These are phyloP conservation scores for Acrocephalus arundinaceus DNA, from an alignment of 2,113 vertebrate species.

Conservation along the genomic window DNA sequence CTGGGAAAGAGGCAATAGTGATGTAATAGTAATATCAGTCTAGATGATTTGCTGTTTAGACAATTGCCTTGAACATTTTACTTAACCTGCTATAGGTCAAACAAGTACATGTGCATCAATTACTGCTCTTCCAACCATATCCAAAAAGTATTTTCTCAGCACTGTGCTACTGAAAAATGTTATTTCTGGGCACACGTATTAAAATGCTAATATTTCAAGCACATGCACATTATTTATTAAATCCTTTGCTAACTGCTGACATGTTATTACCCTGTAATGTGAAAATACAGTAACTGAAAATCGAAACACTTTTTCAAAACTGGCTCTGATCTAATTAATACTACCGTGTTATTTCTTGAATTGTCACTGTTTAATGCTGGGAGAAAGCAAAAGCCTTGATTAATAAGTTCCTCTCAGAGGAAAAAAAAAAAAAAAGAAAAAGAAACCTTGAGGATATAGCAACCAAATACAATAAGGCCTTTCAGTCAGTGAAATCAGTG, in stretches of 20 bases:
- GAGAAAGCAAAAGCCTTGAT: not conserved
- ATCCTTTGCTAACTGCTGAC: conserved; percentile 2
- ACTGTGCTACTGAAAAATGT: not conserved
- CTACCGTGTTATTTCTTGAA: not conserved
- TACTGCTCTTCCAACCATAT: not conserved
- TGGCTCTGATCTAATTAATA: conserved; percentile 5
- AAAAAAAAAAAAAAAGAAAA: too few species aligned
- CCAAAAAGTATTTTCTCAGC: not conserved
- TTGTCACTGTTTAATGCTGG: not conserved
- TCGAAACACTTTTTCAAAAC: not conserved
- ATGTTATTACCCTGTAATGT: not conserved
- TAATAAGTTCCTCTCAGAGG: not conserved
- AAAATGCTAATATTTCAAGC: conserved; percentile 41
- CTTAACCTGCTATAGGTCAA: conserved; percentile 41
- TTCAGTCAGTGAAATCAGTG: not conserved
- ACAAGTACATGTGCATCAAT: not conserved
- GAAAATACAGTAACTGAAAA: conserved; percentile 9
- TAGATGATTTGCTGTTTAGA: conserved; percentile 15
- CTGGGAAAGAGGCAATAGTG: conserved; percentile 5
- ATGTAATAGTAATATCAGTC: conserved; percentile 14
- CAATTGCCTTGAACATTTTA: not conserved
- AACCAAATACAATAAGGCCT: not conserved
- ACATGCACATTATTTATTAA: not conserved
- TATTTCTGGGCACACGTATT: not conserved
- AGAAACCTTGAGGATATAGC: not conserved